Evolutionary conservation across 2,797 vertebrate genomes (phyloP).

Genomic region (Eulemur albifrons): DNA sequence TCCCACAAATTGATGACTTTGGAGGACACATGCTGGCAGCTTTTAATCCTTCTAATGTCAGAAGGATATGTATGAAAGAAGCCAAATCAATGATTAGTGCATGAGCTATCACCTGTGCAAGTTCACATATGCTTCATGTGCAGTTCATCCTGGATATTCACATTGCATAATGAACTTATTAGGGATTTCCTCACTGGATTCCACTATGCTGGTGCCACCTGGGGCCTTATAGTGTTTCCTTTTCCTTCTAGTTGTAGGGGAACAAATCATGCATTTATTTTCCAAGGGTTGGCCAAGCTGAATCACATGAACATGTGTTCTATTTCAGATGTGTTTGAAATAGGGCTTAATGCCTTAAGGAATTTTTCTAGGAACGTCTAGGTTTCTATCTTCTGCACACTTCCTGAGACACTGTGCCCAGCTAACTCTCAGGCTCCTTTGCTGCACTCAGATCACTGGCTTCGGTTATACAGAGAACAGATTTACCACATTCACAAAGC

Average conservation of each 20-base stretch:
- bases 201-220: neutral
- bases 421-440: neutral
- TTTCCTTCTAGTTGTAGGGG: neutral
- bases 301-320: neutral
- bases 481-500: neutral
- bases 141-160: neutral
- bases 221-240: neutral
- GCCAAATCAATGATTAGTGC: neutral
- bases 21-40: neutral
- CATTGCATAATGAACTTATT: neutral
- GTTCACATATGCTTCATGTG: neutral
- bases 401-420: neutral
- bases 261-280: conserved; percentile 8
- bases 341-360: neutral
- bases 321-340: conserved; percentile 21
- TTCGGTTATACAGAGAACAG: neutral
- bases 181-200: neutral
- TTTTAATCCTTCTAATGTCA: conserved; percentile 13
- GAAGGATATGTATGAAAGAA: neutral
- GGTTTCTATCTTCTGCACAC: neutral
- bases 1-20: neutral
- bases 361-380: neutral
- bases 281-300: neutral
- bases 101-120: neutral
- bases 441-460: neutral